A percentile compares a stretch with the other conserved stretches of the same genome.
Evolutionary conservation across 2,797 vertebrate species (phyloP).

Genomic region (Myiotriccus ornatus): DNA sequence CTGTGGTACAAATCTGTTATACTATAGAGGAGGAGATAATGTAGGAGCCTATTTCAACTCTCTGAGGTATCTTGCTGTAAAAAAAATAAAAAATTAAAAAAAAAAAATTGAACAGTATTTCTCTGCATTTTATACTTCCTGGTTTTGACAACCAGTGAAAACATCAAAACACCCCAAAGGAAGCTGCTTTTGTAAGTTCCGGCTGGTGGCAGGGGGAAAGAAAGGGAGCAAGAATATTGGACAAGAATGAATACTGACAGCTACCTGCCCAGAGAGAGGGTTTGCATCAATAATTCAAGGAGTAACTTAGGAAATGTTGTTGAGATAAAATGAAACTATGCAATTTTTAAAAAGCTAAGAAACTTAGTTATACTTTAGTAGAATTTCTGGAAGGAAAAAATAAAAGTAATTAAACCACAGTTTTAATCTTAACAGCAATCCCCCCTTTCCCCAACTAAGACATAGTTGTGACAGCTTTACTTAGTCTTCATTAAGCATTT

Average conservation of each 20-base stretch:
- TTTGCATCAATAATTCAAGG: background rate
- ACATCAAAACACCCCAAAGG: background rate
- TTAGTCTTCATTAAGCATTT: conserved; percentile 21
- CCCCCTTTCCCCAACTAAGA: background rate
- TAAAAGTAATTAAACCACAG: background rate
- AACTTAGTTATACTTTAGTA: background rate
- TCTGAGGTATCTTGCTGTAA: background rate
- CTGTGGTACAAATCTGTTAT: background rate
- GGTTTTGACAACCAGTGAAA: conserved; percentile 25
- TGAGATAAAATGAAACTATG: background rate
- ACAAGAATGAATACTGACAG: background rate
- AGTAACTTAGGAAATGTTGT: background rate
- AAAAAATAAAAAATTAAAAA: background rate
- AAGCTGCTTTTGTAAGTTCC: conserved; percentile 12
- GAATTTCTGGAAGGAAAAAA: background rate
- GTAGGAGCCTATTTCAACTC: background rate
- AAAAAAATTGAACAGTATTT: background rate
- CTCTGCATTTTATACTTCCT: conserved; percentile 18
- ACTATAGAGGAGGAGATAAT: background rate
- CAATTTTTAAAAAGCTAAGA: background rate
- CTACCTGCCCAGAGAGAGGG: background rate
- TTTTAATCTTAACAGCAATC: background rate
- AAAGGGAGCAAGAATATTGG: background rate
- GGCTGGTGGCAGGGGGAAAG: background rate
- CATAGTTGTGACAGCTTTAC: background rate